Evolutionary conservation across 1,140 invertebrate genomes (phyloP).

Genomic region (Carposina sasakii): DNA sequence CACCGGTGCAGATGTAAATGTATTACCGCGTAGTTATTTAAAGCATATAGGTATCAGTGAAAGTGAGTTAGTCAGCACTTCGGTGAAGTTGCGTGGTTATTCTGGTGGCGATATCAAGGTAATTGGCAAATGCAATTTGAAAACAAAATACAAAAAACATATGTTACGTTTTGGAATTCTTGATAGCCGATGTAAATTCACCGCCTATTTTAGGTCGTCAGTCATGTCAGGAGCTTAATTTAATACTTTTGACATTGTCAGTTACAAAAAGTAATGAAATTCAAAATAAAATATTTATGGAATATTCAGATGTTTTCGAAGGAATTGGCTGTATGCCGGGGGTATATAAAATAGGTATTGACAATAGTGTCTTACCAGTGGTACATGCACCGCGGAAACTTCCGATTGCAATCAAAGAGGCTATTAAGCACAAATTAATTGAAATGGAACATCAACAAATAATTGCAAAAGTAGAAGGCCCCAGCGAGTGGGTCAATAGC

Average conservation of each 20-base stretch:
- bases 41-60: not conserved
- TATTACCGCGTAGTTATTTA: conserved; percentile 6
- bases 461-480: conserved; percentile 19
- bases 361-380: not conserved
- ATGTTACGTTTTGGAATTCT: conserved; percentile 2
- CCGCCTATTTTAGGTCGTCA: not conserved
- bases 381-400: conserved; percentile 7
- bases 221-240: conserved; percentile 2
- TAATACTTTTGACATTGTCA: not conserved
- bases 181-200: conserved; percentile 2
- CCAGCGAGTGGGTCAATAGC: conserved; percentile 65
- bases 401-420: not conserved
- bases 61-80: not conserved
- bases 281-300: not conserved
- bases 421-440: not conserved
- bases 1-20: conserved; percentile 9
- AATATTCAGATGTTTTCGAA: not conserved
- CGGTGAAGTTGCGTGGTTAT: not conserved
- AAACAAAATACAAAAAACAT: not conserved
- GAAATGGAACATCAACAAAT: conserved; percentile 4
- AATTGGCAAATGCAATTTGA: not conserved
- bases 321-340: conserved; percentile 6
- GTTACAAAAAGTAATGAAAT: not conserved
- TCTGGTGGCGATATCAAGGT: conserved; percentile 1
- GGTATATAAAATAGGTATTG: conserved; percentile 1